Conservation (phyloP, 2,888 invertebrate species). For the Acronicta leporina region DNA sequence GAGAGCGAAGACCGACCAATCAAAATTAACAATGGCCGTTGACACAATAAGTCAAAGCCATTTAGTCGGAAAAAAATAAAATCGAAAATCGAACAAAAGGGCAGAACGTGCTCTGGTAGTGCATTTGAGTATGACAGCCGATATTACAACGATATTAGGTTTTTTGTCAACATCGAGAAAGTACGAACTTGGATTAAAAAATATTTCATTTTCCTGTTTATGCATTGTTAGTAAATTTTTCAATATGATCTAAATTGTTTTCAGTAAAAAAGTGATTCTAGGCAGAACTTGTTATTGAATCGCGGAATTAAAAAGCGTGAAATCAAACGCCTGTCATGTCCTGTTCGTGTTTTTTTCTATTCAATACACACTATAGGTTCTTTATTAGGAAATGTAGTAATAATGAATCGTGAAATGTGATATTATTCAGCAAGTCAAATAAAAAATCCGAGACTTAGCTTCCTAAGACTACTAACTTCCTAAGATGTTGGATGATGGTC, state of each 20-base stretch:
- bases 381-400: slow-evolving; percentile 4
- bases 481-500: no score
- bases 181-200: slow-evolving; percentile 17
- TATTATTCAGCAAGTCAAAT: slow-evolving; percentile 12
- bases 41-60: slow-evolving; percentile 67
- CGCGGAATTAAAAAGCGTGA: slow-evolving; percentile 17
- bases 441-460: no score
- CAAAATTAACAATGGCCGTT: slow-evolving; percentile 74
- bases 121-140: slow-evolving; percentile 61
- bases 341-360: slow-evolving; percentile 16
- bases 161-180: slow-evolving; percentile 46
- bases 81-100: slow-evolving; percentile 72
- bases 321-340: slow-evolving; percentile 30
- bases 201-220: slow-evolving; percentile 19
- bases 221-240: background rate
- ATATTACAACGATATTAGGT: slow-evolving; percentile 48
- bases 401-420: background rate
- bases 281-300: slow-evolving; percentile 8
- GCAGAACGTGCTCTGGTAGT: slow-evolving; percentile 75
- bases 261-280: background rate
- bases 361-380: background rate
- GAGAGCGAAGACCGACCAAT: slow-evolving; percentile 69
- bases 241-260: slow-evolving; percentile 2
- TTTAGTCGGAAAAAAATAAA: slow-evolving; percentile 69
- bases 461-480: no score